These are phyloP conservation scores for Tympanoctomys barrerae DNA, from an alignment of 2,797 vertebrate species.

Conservation along the genomic window DNA sequence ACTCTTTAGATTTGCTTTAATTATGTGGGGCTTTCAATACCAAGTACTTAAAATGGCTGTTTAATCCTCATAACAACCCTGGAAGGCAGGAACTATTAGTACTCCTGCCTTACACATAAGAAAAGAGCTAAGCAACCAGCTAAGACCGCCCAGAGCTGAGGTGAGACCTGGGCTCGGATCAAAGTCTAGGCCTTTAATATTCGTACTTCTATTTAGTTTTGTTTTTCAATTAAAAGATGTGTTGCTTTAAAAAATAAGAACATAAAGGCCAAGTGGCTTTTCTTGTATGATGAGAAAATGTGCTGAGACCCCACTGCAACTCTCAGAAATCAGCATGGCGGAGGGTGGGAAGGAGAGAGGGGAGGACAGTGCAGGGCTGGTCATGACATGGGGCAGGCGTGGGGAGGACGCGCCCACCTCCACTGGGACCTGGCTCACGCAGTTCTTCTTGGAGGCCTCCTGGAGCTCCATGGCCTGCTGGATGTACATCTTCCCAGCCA, in stretches of 20 bases:
- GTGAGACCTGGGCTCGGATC: not conserved
- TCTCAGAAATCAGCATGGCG: not conserved
- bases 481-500: conserved; percentile 86
- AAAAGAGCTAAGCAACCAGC: not conserved
- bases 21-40: not conserved
- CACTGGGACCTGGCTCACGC: not conserved
- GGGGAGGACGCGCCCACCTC: conserved; percentile 42
- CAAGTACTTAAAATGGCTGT: not conserved
- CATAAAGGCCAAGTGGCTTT: not conserved
- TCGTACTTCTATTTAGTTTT: not conserved
- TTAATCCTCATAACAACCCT: not conserved
- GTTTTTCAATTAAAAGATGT: conserved; percentile 1
- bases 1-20: not conserved
- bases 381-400: not conserved
- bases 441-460: conserved; percentile 81
- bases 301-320: not conserved
- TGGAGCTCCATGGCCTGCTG: conserved; percentile 90
- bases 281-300: not conserved
- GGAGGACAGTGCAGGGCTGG: not conserved
- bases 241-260: conserved; percentile 28
- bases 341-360: not conserved
- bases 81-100: not conserved
- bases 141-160: not conserved
- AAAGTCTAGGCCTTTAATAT: conserved; percentile 9
- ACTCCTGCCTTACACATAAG: not conserved